Evolutionary conservation across 1,140 invertebrate species (phyloP), one percentile per base, ranked within the genome.

Genomic region (Scaptodrosophila lebanonensis): DNA sequence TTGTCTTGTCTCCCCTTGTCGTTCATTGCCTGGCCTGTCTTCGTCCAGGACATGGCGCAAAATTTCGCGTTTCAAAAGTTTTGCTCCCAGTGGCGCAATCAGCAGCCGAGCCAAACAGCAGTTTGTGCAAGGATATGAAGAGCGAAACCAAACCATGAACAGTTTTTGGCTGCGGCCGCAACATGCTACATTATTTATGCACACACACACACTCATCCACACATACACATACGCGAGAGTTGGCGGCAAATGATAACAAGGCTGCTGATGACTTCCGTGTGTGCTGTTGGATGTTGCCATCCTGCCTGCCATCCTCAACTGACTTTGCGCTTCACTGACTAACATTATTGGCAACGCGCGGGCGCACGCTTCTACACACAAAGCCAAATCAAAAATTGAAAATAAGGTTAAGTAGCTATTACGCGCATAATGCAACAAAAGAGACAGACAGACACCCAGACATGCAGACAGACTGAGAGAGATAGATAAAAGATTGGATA

Each of bases 321-420:
- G 67, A 66, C 59, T 79, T 66, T 47, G 29, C 63, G 61, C 40
- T 49, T 30, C 25, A 38, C 33, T 50, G 20, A 35, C 32, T 50
- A 11, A 29, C 38, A 40, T 39, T 20, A 44, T 8, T 54, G 38
- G n/a, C 40, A n/a, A n/a, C n/a, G n/a, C n/a, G n/a, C n/a, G n/a
- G n/a, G n/a, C n/a, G n/a, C n/a, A n/a, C 44, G 25, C 22, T 29
- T 3, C 32, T 13, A 48, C n/a, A 25, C 45, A 71, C 53, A 65
- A 58, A 58, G 62, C 50, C 65, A 56, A 79, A 79, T 79, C 75
- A 79, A 79, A 77, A 82, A 79, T 79, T 82, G 75, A 79, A 79
- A 79, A 79, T 79, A 79, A 82, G 75, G 75, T 73, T 79, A 79
- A 79, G 75, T 79, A 73, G 75, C 75, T 79, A 82, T 79, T 79